Evolutionary conservation across 2,113 vertebrate species (phyloP), one percentile per base, ranked within the genome.

Genomic region (Petaurus breviceps): DNA sequence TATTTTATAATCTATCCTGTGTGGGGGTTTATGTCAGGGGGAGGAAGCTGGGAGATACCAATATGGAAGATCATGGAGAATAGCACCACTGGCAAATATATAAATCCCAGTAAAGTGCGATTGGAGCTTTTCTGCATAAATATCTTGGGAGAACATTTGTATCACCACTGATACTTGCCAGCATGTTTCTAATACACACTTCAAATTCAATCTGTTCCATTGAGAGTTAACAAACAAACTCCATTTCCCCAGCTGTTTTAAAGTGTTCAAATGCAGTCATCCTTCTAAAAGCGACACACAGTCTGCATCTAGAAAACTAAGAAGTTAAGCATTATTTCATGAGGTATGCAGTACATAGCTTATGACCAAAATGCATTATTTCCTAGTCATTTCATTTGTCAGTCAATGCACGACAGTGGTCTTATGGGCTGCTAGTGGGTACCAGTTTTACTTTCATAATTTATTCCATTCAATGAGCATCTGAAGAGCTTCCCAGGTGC

Each of bases 221-320:
- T 96, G 95, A 98, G 95, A 93, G 92, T 98, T 98, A 98, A 96
- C 96, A 97, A 98, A 95, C 90, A 61, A 95, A 95, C 68, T 43
- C 68, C 37, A 31, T 93, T n/a, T 94, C 52, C 92, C 95, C 95
- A 97, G 96, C 97, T 97, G 97, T 92, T 94, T 98, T 96, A 16
- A 46, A 95, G 89, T 77, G 96, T 97, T 96, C 90, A 98, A 97
- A 95, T 97, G 96, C 47, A 98, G 68, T 77, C 68, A 77, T 43
- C 68, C 6, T 77, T 77, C 37, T 22, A 43, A n/a, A 77, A 77
- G 68, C 37, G 8, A 77, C 16, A 97, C 97, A 97, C 95, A 97
- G 95, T 97, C 96, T 98, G 97, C 96, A 98, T 96, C 96, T 89
- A 96, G 96, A 97, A 96, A 98, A 98, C 96, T 98, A 98, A 98